Percentiles rank a stretch among this genome's conserved stretches.
Evolutionary conservation across 1,140 invertebrate species (phyloP).

Genomic region (Dendrolimus punctatus): DNA sequence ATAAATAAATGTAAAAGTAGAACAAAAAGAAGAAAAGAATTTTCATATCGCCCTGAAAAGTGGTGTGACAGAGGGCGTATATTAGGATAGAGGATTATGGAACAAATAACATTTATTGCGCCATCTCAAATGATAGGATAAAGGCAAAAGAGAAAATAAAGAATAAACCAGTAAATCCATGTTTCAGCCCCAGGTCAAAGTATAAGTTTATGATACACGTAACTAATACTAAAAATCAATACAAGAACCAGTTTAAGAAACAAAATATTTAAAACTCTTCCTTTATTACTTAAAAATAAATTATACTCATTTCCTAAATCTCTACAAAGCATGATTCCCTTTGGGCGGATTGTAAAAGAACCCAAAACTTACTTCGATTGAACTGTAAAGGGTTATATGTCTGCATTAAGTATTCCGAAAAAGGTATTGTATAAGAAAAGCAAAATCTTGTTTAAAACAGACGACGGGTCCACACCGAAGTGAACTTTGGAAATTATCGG

Average conservation of each 20-base stretch:
- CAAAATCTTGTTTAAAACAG: slow-evolving; percentile 60
- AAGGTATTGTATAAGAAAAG: slow-evolving; percentile 59
- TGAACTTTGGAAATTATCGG: slow-evolving; percentile 48
- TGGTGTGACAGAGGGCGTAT: too few relatives aligned
- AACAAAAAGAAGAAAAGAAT: too few relatives aligned
- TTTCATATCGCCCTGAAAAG: too few relatives aligned
- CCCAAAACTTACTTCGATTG: slow-evolving; percentile 34
- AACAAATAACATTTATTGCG: too few relatives aligned
- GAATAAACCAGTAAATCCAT: too few relatives aligned
- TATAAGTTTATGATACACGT: too few relatives aligned
- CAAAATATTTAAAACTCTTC: slow-evolving; percentile 5
- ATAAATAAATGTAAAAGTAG: too few relatives aligned
- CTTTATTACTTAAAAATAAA: background rate
- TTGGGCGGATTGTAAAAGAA: slow-evolving; percentile 42
- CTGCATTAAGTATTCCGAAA: slow-evolving; percentile 57
- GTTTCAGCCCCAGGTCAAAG: too few relatives aligned
- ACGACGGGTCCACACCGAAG: slow-evolving; percentile 38
- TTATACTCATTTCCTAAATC: slow-evolving; percentile 10
- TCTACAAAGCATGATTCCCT: slow-evolving; percentile 30
- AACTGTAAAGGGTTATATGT: slow-evolving; percentile 52
- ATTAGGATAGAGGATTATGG: too few relatives aligned
- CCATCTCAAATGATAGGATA: too few relatives aligned
- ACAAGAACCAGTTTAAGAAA: background rate
- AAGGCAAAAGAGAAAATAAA: too few relatives aligned
- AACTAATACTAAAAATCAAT: too few relatives aligned